Percentiles rank a stretch among this genome's conserved stretches.
These are phyloP conservation scores for Doris montereyensis DNA, from an alignment of 2,888 invertebrate genomes.

Conservation along the genomic window DNA sequence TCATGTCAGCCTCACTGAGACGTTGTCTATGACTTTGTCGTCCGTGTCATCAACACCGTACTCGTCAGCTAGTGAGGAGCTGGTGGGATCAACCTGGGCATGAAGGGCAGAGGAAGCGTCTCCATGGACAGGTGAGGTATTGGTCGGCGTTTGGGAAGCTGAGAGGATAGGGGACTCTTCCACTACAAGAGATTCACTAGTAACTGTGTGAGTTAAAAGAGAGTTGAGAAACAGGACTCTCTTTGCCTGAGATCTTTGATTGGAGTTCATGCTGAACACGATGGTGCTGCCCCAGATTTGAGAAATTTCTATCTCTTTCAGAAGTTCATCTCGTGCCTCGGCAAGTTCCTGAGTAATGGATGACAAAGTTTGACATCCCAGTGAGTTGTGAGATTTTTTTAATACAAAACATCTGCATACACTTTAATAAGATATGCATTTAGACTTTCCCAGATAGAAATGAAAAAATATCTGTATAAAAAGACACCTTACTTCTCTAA, in stretches of 20 bases:
- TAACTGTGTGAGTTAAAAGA: not conserved
- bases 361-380: too few relatives aligned
- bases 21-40: not conserved
- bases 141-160: too few relatives aligned
- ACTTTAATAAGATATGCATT: too few relatives aligned
- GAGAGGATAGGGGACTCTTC: not conserved
- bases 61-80: not conserved
- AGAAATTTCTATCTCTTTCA: constrained; percentile 55
- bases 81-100: too few relatives aligned
- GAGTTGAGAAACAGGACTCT: not conserved
- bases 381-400: too few relatives aligned
- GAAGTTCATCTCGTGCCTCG: constrained; percentile 59
- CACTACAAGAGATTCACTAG: not conserved
- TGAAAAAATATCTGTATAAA: too few relatives aligned
- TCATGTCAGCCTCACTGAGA: constrained; percentile 30
- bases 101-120: not conserved
- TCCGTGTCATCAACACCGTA: not conserved
- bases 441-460: too few relatives aligned
- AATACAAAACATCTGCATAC: too few relatives aligned
- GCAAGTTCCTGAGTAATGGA: constrained; percentile 62
- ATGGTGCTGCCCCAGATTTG: constrained; percentile 50
- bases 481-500: too few relatives aligned
- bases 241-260: constrained; percentile 12
- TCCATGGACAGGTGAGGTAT: constrained; percentile 13
- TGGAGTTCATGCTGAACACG: constrained; percentile 51